Evolutionary conservation across 2,113 vertebrate genomes (phyloP).

Genomic region (Phalacrocorax aristotelis): DNA sequence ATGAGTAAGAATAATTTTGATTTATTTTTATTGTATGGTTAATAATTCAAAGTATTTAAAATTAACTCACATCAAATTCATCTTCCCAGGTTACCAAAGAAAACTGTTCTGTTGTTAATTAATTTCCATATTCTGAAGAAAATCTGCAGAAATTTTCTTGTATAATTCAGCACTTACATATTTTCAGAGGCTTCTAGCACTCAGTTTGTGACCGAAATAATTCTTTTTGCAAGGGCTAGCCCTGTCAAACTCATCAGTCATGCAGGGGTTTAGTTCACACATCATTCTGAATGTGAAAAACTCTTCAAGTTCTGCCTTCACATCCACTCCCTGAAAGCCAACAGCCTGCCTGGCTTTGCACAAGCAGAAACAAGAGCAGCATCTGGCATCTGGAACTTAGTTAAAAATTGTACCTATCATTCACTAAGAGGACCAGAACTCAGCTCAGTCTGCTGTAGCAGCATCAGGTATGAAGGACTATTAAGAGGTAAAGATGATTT

Average conservation of each 20-base stretch:
- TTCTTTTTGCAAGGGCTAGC: neutral
- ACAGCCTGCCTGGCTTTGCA: neutral
- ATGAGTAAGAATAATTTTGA: neutral
- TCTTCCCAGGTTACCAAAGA: neutral
- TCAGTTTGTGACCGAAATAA: neutral
- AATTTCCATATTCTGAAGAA: neutral
- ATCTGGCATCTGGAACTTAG: neutral
- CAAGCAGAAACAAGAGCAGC: neutral
- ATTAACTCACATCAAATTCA: neutral
- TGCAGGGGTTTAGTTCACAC: neutral
- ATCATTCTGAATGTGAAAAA: neutral
- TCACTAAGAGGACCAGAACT: neutral
- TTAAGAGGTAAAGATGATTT: neutral
- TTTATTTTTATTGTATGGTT: neutral
- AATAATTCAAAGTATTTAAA: neutral
- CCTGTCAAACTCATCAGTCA: neutral
- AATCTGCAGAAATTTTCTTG: neutral
- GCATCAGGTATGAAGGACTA: neutral
- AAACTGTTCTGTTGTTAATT: neutral
- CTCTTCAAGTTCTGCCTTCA: neutral
- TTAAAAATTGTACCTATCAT: neutral
- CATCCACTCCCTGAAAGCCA: neutral
- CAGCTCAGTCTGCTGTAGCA: neutral
- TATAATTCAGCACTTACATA: neutral
- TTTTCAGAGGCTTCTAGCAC: neutral